Evolutionary conservation across 2,113 vertebrate genomes (phyloP).

Genomic region (Tetraodon nigroviridis): DNA sequence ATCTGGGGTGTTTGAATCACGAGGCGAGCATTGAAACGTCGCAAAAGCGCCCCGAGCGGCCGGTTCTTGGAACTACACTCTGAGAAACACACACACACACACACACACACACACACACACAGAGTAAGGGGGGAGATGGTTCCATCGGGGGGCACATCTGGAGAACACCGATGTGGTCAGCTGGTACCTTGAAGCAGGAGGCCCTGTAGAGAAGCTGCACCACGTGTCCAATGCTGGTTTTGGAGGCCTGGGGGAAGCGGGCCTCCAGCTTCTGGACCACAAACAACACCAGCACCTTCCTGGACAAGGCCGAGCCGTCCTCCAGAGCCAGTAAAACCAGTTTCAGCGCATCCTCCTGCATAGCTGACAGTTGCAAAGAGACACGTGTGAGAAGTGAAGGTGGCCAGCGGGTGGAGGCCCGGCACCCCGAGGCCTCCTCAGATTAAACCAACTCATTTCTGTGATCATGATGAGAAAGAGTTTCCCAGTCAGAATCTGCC

Average conservation of each 20-base stretch:
- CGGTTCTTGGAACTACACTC: no score
- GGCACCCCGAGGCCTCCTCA: constrained; percentile 58
- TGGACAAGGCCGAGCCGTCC: constrained; percentile 93
- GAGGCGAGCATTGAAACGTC: no score
- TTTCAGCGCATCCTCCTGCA: constrained; percentile 96
- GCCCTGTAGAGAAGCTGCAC: constrained; percentile 97
- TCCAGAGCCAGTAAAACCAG: constrained; percentile 91
- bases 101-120: no score
- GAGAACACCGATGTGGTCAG: not conserved
- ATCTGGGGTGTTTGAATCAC: no score
- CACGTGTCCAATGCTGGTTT: constrained; percentile 97
- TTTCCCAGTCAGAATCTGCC: constrained; percentile 76
- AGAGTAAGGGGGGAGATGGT: no score
- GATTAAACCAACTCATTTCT: constrained; percentile 57
- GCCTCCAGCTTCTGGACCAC: constrained; percentile 96
- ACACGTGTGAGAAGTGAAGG: not conserved
- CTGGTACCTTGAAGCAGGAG: constrained; percentile 90
- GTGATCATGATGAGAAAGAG: constrained; percentile 68
- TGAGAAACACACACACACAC: not conserved
- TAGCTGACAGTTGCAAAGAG: constrained; percentile 71
- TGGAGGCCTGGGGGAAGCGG: constrained; percentile 96
- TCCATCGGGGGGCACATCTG: not conserved
- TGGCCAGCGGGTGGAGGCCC: no score
- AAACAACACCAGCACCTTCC: constrained; percentile 97
- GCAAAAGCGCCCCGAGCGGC: no score